A percentile compares a stretch with the other conserved stretches of the same genome.
Evolutionary conservation across 37 sponge, comb jelly and placozoan genomes (phyloP).

Genomic region (Eunapius fragilis): DNA sequence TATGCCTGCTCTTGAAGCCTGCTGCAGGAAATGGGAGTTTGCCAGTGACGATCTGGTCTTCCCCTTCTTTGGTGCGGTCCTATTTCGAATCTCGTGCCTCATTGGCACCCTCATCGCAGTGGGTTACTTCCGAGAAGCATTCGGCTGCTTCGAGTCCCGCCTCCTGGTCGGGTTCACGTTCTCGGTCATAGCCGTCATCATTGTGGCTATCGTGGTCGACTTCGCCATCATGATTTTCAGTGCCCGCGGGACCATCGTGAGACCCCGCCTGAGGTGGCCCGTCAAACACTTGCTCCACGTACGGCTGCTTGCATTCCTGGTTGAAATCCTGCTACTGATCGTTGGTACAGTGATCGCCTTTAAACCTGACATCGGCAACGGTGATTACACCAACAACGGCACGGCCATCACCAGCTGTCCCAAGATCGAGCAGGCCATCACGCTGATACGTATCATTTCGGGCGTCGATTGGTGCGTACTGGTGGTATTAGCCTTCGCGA

Average conservation of each 20-base stretch:
- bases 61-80: conserved; percentile 34
- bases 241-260: conserved; percentile 69
- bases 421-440: conserved; percentile 19
- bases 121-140: conserved; percentile 27
- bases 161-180: conserved; percentile 35
- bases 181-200: conserved; percentile 24
- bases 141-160: conserved; percentile 37
- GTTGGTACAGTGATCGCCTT: conserved; percentile 63
- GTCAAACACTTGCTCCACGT: conserved; percentile 59
- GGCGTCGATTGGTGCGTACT: conserved; percentile 56
- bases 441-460: conserved; percentile 26
- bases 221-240: conserved; percentile 40
- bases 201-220: conserved; percentile 39
- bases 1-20: conserved; percentile 84
- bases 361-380: background rate
- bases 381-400: background rate
- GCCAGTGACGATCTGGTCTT: conserved; percentile 84
- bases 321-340: conserved; percentile 52
- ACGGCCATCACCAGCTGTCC: conserved; percentile 9
- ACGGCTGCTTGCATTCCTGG: conserved; percentile 30
- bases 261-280: conserved; percentile 34
- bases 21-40: conserved; percentile 76
- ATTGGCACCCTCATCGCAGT: conserved; percentile 38
- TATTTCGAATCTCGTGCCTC: conserved; percentile 29
- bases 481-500: conserved; percentile 26